Percentiles rank a stretch among this genome's conserved stretches.
Conservation (phyloP, 2,797 vertebrate species). For the Clarias fuscus region DNA sequence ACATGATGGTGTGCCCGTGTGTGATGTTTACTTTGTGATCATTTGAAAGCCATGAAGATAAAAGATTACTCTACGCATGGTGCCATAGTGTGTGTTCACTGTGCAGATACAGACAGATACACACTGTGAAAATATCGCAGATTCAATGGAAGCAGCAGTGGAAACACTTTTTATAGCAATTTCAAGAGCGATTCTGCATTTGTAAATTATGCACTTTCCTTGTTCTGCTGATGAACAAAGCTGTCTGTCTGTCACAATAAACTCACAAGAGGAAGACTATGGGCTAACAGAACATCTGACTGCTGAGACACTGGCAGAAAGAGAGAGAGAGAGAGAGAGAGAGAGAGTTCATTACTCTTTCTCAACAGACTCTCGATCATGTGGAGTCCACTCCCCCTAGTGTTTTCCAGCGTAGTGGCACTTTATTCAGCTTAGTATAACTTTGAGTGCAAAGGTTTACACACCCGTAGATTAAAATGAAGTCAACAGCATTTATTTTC, state of each 20-base stretch:
- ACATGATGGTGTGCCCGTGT: not conserved
- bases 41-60: constrained; percentile 1
- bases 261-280: not conserved
- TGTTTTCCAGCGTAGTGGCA: constrained; percentile 49
- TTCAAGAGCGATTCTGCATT: not conserved
- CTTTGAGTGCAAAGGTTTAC: not conserved
- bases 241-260: constrained; percentile 32
- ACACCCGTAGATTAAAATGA: not conserved
- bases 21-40: constrained; percentile 19
- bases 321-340: constrained; percentile 1
- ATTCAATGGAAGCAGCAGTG: not conserved
- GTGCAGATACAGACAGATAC: not conserved
- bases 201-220: not conserved
- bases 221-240: not conserved
- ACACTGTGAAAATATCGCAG: not conserved
- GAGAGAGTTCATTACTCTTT: not conserved
- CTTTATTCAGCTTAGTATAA: not conserved
- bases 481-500: not conserved
- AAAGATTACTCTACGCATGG: constrained; percentile 1
- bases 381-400: constrained; percentile 73
- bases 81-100: not conserved
- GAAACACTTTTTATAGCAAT: not conserved
- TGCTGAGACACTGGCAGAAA: not conserved
- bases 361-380: constrained; percentile 54
- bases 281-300: too few species aligned